A percentile compares a stretch with the other conserved stretches of the same genome.
phyloP scores from a whole-genome alignment of 2,797 vertebrate species.

The Pygocentrus nattereri region DNA sequence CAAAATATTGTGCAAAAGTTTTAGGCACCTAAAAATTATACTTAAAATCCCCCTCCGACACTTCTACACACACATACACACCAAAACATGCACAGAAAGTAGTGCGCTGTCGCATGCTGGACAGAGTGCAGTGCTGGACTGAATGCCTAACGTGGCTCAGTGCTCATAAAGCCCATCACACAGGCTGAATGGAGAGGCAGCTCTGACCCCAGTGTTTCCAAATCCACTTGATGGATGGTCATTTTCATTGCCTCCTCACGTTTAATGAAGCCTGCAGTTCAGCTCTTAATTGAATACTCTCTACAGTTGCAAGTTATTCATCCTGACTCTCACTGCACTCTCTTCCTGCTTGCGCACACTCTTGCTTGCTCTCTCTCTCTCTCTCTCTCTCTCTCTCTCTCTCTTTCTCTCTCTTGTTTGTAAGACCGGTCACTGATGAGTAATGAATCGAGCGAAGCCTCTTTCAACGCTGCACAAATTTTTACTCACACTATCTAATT shows the following conservation, averaged over 20 bases:
- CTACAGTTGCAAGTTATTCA: slow-evolving; percentile 72
- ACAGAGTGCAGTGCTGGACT: neutral
- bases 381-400: neutral
- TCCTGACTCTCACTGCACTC: slow-evolving; percentile 32
- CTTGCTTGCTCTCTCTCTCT: slow-evolving; percentile 18
- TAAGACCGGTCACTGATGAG: slow-evolving; percentile 61
- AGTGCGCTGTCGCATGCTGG: no score
- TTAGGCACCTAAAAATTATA: no score
- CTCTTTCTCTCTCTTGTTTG: slow-evolving; percentile 49
- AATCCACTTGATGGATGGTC: slow-evolving; percentile 81
- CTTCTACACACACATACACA: no score
- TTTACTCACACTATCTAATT: slow-evolving; percentile 59
- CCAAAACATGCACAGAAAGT: neutral
- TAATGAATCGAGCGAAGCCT: slow-evolving; percentile 66
- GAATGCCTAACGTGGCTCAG: slow-evolving; percentile 7
- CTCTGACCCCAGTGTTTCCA: slow-evolving; percentile 73
- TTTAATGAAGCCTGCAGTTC: slow-evolving; percentile 90
- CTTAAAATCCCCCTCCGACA: no score
- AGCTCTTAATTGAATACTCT: slow-evolving; percentile 88
- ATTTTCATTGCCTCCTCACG: slow-evolving; percentile 85
- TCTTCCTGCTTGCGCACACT: slow-evolving; percentile 34
- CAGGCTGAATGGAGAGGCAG: slow-evolving; percentile 66
- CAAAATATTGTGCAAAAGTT: no score
- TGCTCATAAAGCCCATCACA: slow-evolving; percentile 57
- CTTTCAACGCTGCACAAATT: slow-evolving; percentile 51